Evolutionary conservation across 2,888 invertebrate species (phyloP), one percentile per base, ranked within the genome.

Genomic region (Melanophora roralis): DNA sequence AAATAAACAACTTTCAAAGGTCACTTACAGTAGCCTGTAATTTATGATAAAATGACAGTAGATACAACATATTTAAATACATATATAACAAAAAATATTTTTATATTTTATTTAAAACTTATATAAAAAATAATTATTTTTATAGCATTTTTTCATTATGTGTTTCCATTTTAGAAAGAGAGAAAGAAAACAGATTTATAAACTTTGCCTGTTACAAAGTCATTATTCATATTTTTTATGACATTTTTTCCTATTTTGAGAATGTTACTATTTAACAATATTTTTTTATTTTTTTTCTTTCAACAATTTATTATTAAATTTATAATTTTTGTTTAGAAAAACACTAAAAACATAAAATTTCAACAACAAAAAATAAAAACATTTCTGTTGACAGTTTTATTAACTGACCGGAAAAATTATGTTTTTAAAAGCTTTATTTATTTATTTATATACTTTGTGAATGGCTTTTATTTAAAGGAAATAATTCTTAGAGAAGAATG

Each of bases 351-450:
- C 21, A 62, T 36, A 34, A 27, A 27, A 51, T 36, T 64, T 16
- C 12, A 4, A 32, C 12, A 49, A 65, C 38, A 47, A 64, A 53
- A 57, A n/a, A 55, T 32, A 67, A 53, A 55, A 21, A 71, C 60
- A 76, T 71, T 73, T 76, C 51, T 68, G 76, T 19, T 76, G 80
- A 80, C 80, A 80, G 76, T 76, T 80, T 80, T 80, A 80, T 80
- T 80, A 76, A 80, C 76, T 76, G 68, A 76, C 80, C 80, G 72
- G 49, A 76, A 76, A 76, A 76, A 72, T 68, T 76, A 80, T 76
- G 43, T 40, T 59, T 43, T 47, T 72, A 68, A 67, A 68, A 73
- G 80, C 76, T 68, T 80, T 76, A 27, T 27, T 27, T 27, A n/a
- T n/a, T n/a, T n/a, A n/a, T 27, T 27, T 27, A 6, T 5, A 27